phyloP scores from a whole-genome alignment of 2,797 vertebrate species.

The Enteromius fasciolatus region DNA sequence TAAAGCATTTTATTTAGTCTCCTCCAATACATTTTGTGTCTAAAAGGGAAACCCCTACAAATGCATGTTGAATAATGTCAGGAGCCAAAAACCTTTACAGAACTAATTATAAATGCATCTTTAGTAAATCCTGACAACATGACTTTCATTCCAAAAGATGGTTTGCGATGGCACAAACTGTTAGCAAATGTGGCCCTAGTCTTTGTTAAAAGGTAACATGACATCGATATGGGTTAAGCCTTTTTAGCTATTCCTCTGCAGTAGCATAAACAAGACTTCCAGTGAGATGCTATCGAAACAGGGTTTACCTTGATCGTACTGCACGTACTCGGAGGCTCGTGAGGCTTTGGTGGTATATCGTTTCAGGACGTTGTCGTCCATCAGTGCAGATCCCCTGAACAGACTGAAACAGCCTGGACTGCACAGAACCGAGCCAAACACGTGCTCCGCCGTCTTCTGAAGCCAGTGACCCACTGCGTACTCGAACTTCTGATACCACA shows the following conservation, averaged over 20 bases:
- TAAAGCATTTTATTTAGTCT: too few relatives aligned
- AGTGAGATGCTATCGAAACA: not conserved
- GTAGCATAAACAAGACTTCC: not conserved
- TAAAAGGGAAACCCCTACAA: too few relatives aligned
- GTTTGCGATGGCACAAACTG: too few relatives aligned
- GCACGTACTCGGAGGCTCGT: slow-evolving; percentile 79
- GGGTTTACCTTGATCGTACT: slow-evolving; percentile 82
- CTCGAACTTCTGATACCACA: slow-evolving; percentile 89
- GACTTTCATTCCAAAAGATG: too few relatives aligned
- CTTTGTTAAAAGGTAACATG: not conserved
- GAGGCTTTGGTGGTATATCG: slow-evolving; percentile 79
- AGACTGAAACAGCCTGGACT: slow-evolving; percentile 85
- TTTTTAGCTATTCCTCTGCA: not conserved
- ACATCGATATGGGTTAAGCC: not conserved
- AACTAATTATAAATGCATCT: too few relatives aligned
- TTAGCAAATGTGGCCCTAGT: too few relatives aligned
- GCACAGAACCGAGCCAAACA: slow-evolving; percentile 83
- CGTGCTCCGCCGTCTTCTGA: slow-evolving; percentile 84
- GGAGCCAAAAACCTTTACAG: too few relatives aligned
- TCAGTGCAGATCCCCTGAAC: slow-evolving; percentile 80
- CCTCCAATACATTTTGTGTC: too few relatives aligned
- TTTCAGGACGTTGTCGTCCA: slow-evolving; percentile 84
- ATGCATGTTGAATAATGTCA: too few relatives aligned
- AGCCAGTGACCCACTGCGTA: slow-evolving; percentile 86
- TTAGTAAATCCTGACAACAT: too few relatives aligned